Evolutionary conservation across 2,113 vertebrate genomes (phyloP).

Genomic region (Emberiza fucata): DNA sequence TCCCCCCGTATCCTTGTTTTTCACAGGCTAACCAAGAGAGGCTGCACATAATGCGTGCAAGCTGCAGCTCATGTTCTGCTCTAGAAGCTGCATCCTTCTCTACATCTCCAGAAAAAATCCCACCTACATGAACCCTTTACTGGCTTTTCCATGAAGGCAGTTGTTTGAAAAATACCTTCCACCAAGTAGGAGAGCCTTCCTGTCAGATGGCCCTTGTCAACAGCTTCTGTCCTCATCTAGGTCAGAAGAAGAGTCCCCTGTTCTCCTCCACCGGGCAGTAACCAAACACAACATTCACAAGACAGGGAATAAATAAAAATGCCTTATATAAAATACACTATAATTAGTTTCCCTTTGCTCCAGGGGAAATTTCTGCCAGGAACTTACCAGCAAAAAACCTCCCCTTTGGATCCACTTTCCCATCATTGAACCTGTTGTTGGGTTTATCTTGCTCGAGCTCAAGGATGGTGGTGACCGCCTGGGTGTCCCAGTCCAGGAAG

Average conservation of each 20-base stretch:
- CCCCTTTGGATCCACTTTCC: conserved; percentile 80
- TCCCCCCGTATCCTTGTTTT: neutral
- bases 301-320: neutral
- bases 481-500: conserved; percentile 73
- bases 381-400: conserved; percentile 77
- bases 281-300: neutral
- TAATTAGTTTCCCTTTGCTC: neutral
- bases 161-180: neutral
- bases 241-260: neutral
- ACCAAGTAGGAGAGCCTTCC: neutral
- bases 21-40: neutral
- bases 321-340: neutral
- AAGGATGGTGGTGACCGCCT: conserved; percentile 38
- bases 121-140: neutral
- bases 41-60: neutral
- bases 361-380: neutral
- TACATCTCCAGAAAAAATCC: neutral
- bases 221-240: neutral
- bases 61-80: neutral
- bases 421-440: conserved; percentile 82
- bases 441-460: conserved; percentile 67
- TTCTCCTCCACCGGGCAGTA: neutral
- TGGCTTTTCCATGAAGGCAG: neutral
- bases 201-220: neutral
- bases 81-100: neutral